phyloP scores from a whole-genome alignment of 2,888 invertebrate genomes.

The Ctena decussata region DNA sequence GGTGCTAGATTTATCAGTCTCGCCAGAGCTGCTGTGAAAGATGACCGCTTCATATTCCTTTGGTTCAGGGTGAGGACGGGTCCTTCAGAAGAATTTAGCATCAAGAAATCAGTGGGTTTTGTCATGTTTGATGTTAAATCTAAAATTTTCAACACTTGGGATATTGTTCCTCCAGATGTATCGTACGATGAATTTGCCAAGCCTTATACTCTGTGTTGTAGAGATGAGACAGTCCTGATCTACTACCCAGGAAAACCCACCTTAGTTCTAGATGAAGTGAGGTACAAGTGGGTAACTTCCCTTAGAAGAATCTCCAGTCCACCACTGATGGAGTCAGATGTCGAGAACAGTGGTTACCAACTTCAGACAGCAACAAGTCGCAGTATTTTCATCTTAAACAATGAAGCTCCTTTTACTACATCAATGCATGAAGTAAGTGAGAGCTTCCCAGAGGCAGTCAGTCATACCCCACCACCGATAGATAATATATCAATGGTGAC shows the following conservation, averaged over 20 bases:
- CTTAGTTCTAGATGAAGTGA: slow-evolving; percentile 82
- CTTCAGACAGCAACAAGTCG: slow-evolving; percentile 77
- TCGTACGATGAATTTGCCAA: slow-evolving; percentile 83
- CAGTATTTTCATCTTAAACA: slow-evolving; percentile 81
- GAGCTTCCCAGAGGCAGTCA: slow-evolving; percentile 72
- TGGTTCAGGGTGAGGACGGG: slow-evolving; percentile 85
- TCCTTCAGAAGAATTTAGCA: slow-evolving; percentile 85
- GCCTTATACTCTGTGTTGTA: slow-evolving; percentile 80
- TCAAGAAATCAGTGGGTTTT: slow-evolving; percentile 84
- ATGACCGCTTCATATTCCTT: slow-evolving; percentile 80
- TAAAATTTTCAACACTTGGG: slow-evolving; percentile 81
- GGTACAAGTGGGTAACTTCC: slow-evolving; percentile 83
- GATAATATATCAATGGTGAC: slow-evolving; percentile 83
- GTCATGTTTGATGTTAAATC: slow-evolving; percentile 83
- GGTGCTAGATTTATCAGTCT: slow-evolving; percentile 84
- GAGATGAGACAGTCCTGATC: slow-evolving; percentile 82
- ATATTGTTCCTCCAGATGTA: slow-evolving; percentile 81
- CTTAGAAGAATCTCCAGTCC: slow-evolving; percentile 77
- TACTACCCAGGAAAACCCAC: slow-evolving; percentile 84
- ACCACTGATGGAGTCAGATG: slow-evolving; percentile 58
- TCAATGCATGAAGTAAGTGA: slow-evolving; percentile 81
- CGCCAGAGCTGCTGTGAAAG: slow-evolving; percentile 80
- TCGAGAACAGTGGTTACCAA: slow-evolving; percentile 73
- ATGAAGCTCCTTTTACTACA: slow-evolving; percentile 83
- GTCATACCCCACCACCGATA: slow-evolving; percentile 84